phyloP scores from a whole-genome alignment of 2,113 vertebrate species.

The Amphilophus citrinellus region DNA sequence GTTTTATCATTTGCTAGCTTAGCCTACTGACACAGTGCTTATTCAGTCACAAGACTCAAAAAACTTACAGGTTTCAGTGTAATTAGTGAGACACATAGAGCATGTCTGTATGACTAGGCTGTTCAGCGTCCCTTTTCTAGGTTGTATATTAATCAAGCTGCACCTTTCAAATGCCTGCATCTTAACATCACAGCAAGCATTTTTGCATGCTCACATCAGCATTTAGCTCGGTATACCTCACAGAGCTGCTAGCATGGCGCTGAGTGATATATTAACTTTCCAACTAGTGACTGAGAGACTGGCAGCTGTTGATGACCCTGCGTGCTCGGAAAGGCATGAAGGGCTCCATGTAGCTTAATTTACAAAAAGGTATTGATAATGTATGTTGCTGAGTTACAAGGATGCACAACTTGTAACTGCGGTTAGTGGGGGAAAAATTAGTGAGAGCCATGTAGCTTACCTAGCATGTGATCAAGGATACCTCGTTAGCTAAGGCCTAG shows the following conservation, averaged over 20 bases:
- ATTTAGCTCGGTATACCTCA: neutral
- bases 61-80: neutral
- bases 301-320: neutral
- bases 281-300: no score
- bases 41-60: neutral
- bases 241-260: neutral
- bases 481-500: neutral
- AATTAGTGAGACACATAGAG: neutral
- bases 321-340: neutral
- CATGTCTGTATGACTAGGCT: neutral
- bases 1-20: constrained; percentile 14
- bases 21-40: neutral
- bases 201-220: neutral
- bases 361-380: neutral
- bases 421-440: neutral
- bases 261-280: neutral
- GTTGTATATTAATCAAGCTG: neutral
- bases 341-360: neutral
- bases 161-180: no score
- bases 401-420: neutral
- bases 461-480: no score
- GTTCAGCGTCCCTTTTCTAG: neutral
- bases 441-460: no score
- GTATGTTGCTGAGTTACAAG: neutral
- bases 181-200: no score